Evolutionary conservation across 2,888 invertebrate genomes (phyloP), one percentile per base, ranked within the genome.

Genomic region (Protonemura montana): DNA sequence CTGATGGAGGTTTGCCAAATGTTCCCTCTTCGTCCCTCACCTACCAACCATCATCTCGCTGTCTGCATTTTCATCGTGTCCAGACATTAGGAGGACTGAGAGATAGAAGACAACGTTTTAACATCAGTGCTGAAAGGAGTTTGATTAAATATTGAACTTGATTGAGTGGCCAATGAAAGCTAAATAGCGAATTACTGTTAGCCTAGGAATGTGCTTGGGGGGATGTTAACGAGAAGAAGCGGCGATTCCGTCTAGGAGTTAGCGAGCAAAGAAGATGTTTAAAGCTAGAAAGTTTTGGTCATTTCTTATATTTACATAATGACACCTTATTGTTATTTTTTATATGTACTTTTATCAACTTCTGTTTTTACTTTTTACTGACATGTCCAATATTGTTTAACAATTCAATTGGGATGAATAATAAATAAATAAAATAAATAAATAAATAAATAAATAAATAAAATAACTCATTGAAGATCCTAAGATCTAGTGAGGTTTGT

Each of bases 111-210:
- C 59, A 59, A 59, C 59, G 16, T 59, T 59, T 59, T 21, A 59
- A 59, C 59, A 59, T 3, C 59, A 59, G 7, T 59, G 21, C 59
- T 59, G 59, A 59, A 59, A 59, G 59, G 13, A 59, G 59, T 59
- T 59, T 59, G 59, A 59, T 59, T 59, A 59, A 59, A 59, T 59
- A 59, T 59, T 59, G 59, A 59, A 59, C 59, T 59, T 16, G 59
- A 59, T 59, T 59, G 59, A 59, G 59, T 59, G 59, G 59, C 16
- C 59, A 10, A 59, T 59, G 59, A 59, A 59, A 59, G 59, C 59
- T 59, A 59, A 59, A 13, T 59, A 59, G 59, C 59, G 21, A 59
- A 59, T 59, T 59, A 59, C 59, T 16, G 59, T 59, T 59, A 21
- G 59, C 59, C 21, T 21, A 21, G 21, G 59, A 21, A 13, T 59